These are phyloP conservation scores for Anadara kagoshimensis DNA, from an alignment of 1,140 invertebrate genomes.

Conservation along the genomic window DNA sequence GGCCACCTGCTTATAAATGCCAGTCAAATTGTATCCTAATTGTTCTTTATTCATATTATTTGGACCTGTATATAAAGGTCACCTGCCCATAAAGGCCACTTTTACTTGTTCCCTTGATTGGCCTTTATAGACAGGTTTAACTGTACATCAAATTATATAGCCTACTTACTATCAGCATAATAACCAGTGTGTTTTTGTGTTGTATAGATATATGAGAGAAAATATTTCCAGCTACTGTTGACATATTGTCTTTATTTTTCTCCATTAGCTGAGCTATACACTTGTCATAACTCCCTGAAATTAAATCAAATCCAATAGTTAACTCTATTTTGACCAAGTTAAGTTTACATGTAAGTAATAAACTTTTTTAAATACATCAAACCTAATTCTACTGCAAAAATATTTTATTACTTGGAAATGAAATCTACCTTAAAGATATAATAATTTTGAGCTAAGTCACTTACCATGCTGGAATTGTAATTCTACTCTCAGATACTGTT, in stretches of 20 bases:
- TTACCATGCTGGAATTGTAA: constrained; percentile 95
- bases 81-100: too few species aligned
- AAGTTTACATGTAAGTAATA: too few species aligned
- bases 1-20: too few species aligned
- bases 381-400: too few species aligned
- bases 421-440: constrained; percentile 1
- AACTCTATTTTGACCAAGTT: too few species aligned
- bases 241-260: constrained; percentile 91
- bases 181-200: constrained; percentile 85
- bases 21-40: too few species aligned
- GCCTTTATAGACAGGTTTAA: too few species aligned
- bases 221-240: constrained; percentile 90
- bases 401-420: too few species aligned
- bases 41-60: too few species aligned
- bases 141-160: neutral
- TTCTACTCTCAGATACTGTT: constrained; percentile 96
- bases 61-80: too few species aligned
- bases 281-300: constrained; percentile 94
- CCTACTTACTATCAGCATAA: constrained; percentile 74
- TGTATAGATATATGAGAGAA: constrained; percentile 96
- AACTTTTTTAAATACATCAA: too few species aligned
- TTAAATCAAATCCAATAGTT: neutral
- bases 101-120: too few species aligned
- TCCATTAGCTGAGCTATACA: constrained; percentile 94
- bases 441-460: constrained; percentile 24